phyloP scores from a whole-genome alignment of 2,888 invertebrate species.

The Ptychoptera contaminata region DNA sequence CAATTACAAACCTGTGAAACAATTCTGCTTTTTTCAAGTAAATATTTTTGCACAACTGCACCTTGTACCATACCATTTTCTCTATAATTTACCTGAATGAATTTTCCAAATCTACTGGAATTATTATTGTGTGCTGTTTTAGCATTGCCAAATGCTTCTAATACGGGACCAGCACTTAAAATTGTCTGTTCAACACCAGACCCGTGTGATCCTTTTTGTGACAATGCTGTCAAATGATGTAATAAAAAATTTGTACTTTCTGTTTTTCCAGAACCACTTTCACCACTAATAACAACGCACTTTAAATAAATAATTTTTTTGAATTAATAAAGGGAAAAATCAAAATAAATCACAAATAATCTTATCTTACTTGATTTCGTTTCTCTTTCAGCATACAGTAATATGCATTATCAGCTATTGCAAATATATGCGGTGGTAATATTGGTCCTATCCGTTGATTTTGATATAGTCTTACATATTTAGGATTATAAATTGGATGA shows the following conservation, averaged over 20 bases:
- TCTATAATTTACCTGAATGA: conserved; percentile 87
- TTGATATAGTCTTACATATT: conserved; percentile 91
- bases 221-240: conserved; percentile 86
- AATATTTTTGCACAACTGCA: conserved; percentile 91
- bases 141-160: conserved; percentile 97
- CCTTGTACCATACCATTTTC: conserved; percentile 98
- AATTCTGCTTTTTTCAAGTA: conserved; percentile 88
- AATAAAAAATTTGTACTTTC: conserved; percentile 91
- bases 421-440: conserved; percentile 92
- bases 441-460: conserved; percentile 80
- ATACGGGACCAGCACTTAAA: conserved; percentile 85
- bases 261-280: conserved; percentile 92
- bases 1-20: conserved; percentile 45
- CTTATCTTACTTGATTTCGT: conserved; percentile 46
- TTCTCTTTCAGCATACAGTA: conserved; percentile 86
- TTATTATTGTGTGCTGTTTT: conserved; percentile 97
- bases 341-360: not conserved
- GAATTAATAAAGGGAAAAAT: not conserved
- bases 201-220: conserved; percentile 86
- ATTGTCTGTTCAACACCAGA: conserved; percentile 96
- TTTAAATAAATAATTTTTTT: conserved; percentile 6
- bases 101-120: conserved; percentile 93
- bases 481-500: conserved; percentile 95
- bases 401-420: conserved; percentile 87
- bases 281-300: conserved; percentile 91